These are phyloP conservation scores for Sphenodon punctatus DNA, from an alignment of 2,797 vertebrate genomes.

Conservation along the genomic window DNA sequence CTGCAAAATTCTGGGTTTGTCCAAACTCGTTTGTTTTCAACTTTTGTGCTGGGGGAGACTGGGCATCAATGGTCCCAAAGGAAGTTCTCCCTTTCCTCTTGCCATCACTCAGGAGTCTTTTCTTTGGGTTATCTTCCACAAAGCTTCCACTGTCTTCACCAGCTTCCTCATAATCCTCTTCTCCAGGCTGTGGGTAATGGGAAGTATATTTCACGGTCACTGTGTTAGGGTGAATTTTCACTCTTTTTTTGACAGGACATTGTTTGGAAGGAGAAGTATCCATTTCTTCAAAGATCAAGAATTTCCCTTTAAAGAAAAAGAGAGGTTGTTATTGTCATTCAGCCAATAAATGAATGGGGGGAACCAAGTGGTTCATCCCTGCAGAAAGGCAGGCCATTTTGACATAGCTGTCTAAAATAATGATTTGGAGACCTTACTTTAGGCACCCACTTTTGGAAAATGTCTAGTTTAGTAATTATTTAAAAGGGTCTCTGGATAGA, in stretches of 20 bases:
- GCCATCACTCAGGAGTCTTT: conserved; percentile 80
- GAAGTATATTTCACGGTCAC: conserved; percentile 94
- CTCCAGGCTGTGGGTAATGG: conserved; percentile 92
- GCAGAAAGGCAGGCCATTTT: neutral
- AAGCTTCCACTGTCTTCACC: conserved; percentile 88
- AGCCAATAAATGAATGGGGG: too few relatives aligned
- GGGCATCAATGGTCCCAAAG: conserved; percentile 85
- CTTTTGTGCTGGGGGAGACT: conserved; percentile 71
- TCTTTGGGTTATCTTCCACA: conserved; percentile 90
- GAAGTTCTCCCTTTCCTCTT: conserved; percentile 81
- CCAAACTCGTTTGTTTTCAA: conserved; percentile 77
- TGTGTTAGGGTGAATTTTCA: conserved; percentile 96
- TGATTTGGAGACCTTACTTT: neutral
- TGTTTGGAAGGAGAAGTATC: conserved; percentile 85
- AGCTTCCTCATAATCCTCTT: conserved; percentile 88
- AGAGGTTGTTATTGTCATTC: too few relatives aligned
- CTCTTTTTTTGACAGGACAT: conserved; percentile 88
- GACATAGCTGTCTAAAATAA: neutral
- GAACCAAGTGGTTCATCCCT: neutral
- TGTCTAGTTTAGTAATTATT: too few relatives aligned
- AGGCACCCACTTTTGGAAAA: neutral
- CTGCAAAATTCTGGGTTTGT: conserved; percentile 85
- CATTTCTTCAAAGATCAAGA: conserved; percentile 77
- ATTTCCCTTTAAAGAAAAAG: conserved; percentile 31
- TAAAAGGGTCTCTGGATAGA: neutral